Evolutionary conservation across 2,888 invertebrate species (phyloP).

Genomic region (Exocentrus adspersus): DNA sequence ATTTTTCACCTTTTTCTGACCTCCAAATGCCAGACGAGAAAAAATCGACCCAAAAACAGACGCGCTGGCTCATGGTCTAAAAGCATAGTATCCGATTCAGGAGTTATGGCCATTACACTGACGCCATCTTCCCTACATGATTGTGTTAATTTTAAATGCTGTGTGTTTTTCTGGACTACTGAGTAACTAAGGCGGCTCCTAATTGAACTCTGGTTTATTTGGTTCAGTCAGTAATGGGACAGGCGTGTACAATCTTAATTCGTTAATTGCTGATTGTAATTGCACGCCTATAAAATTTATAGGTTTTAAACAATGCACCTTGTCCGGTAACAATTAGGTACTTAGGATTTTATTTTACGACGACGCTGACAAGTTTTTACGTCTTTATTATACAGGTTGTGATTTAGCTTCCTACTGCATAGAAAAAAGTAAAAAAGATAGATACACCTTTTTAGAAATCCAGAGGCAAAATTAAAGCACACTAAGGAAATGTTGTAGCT

Average conservation of each 20-base stretch:
- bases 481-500: no score
- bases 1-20: no score
- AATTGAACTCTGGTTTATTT: slow-evolving; percentile 44
- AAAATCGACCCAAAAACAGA: no score
- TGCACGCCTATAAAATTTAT: slow-evolving; percentile 49
- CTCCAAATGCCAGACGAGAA: no score
- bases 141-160: slow-evolving; percentile 14
- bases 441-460: no score
- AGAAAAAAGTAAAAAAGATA: no score
- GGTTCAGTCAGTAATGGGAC: slow-evolving; percentile 43
- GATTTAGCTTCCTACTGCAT: no score
- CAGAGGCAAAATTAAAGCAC: no score
- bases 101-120: no score
- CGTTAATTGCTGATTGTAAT: slow-evolving; percentile 58
- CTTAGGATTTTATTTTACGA: slow-evolving; percentile 36
- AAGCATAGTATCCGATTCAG: no score
- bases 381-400: no score
- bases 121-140: slow-evolving; percentile 16
- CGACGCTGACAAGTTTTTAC: slow-evolving; percentile 12
- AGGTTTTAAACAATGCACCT: slow-evolving; percentile 43
- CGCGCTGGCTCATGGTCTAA: no score
- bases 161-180: slow-evolving; percentile 17
- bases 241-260: slow-evolving; percentile 49
- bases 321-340: slow-evolving; percentile 46
- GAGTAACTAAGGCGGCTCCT: slow-evolving; percentile 28